Percentiles rank a stretch among this genome's conserved stretches.
These are phyloP conservation scores for Arrhopalites spinosus DNA, from an alignment of 2,888 invertebrate species.

Conservation along the genomic window DNA sequence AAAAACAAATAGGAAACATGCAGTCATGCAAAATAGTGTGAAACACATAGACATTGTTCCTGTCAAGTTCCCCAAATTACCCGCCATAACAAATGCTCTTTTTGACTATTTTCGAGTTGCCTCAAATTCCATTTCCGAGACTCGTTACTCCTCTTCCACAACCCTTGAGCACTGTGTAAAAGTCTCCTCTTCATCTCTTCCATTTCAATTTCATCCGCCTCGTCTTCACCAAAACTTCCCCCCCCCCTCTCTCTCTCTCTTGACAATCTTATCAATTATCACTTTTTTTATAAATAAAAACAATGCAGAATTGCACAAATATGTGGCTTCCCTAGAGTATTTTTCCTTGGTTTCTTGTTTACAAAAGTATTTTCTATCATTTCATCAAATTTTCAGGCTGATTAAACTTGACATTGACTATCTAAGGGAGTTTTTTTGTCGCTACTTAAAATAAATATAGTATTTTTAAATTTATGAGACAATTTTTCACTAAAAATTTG, in stretches of 20 bases:
- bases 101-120: conserved; percentile 14
- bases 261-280: conserved; percentile 18
- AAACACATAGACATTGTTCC: conserved; percentile 11
- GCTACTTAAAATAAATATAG: too few species aligned
- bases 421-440: too few species aligned
- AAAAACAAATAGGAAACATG: neutral
- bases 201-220: neutral
- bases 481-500: too few species aligned
- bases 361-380: too few species aligned
- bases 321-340: neutral
- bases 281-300: neutral
- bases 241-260: neutral
- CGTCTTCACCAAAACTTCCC: neutral
- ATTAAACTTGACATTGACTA: too few species aligned
- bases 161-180: neutral
- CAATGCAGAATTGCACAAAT: neutral
- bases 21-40: neutral
- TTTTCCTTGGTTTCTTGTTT: neutral
- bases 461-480: too few species aligned
- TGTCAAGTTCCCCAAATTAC: conserved; percentile 21
- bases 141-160: conserved; percentile 18
- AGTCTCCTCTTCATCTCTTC: neutral
- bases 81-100: conserved; percentile 27
- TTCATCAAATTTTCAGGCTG: too few species aligned
- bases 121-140: conserved; percentile 32